Percentiles rank a stretch among this genome's conserved stretches.
Evolutionary conservation across 2,888 invertebrate species (phyloP).

Genomic region (Leucophenga maculata): DNA sequence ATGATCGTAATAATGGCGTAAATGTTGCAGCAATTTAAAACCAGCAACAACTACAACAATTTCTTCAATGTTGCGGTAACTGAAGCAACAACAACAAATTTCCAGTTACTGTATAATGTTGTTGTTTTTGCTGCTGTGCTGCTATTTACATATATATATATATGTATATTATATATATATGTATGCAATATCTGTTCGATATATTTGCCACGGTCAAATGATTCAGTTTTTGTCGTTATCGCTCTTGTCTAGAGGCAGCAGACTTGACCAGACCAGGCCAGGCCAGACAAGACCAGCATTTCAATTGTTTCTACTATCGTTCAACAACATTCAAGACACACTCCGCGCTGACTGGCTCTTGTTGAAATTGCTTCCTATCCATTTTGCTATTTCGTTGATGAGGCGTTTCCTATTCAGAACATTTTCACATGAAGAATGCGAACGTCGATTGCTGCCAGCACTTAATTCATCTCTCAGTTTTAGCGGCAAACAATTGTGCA

Average conservation of each 20-base stretch:
- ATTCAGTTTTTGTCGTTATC: slow-evolving; percentile 40
- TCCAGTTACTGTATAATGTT: background rate
- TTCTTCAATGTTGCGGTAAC: slow-evolving; percentile 6
- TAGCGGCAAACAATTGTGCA: background rate
- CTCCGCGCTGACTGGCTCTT: background rate
- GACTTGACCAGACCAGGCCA: no score
- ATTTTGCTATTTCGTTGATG: slow-evolving; percentile 13
- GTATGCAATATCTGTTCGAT: slow-evolving; percentile 39
- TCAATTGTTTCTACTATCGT: no score
- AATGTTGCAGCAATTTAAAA: slow-evolving; percentile 40
- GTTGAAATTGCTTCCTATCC: slow-evolving; percentile 14
- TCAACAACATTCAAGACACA: no score
- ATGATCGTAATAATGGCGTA: slow-evolving; percentile 46
- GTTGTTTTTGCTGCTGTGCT: slow-evolving; percentile 16
- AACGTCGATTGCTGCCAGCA: background rate
- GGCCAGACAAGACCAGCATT: no score
- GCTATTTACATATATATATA: background rate
- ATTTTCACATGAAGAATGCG: background rate
- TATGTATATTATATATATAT: background rate
- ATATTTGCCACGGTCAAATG: slow-evolving; percentile 62
- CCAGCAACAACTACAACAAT: background rate
- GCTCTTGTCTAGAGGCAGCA: background rate
- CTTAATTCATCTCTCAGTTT: no score
- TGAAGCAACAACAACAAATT: slow-evolving; percentile 7
- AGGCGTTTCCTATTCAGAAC: slow-evolving; percentile 4